Evolutionary conservation across 2,797 vertebrate genomes (phyloP).

Genomic region (Enteromius argenteus): DNA sequence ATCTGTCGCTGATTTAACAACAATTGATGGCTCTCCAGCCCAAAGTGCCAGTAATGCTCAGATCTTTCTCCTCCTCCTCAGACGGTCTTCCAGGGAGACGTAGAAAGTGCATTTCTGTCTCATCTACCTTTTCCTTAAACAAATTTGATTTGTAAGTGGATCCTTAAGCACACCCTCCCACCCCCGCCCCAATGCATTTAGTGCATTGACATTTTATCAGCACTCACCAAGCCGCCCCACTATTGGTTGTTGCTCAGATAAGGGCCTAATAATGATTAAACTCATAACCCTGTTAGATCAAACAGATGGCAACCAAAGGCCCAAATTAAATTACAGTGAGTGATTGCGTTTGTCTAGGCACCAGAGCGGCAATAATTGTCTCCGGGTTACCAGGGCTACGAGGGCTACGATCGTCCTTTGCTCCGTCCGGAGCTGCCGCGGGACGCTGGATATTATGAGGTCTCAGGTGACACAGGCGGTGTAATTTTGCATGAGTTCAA

Average conservation of each 20-base stretch:
- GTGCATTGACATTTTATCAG: slow-evolving; percentile 84
- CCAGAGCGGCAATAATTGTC: slow-evolving; percentile 71
- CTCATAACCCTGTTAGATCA: slow-evolving; percentile 71
- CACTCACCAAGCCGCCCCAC: slow-evolving; percentile 70
- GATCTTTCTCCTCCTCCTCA: slow-evolving; percentile 36
- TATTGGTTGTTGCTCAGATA: slow-evolving; percentile 65
- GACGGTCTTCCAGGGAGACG: slow-evolving; percentile 43
- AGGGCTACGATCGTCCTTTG: slow-evolving; percentile 57
- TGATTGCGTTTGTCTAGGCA: slow-evolving; percentile 76
- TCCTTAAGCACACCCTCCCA: slow-evolving; percentile 67
- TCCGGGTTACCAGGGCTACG: slow-evolving; percentile 70
- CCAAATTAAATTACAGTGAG: slow-evolving; percentile 76
- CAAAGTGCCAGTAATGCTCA: neutral
- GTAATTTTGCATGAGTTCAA: slow-evolving; percentile 50
- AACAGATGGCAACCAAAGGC: slow-evolving; percentile 72
- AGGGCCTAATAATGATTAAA: slow-evolving; percentile 70
- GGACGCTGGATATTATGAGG: slow-evolving; percentile 41
- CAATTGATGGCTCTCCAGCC: neutral
- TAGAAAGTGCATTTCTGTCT: slow-evolving; percentile 65
- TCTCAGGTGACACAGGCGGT: slow-evolving; percentile 46
- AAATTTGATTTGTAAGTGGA: slow-evolving; percentile 81
- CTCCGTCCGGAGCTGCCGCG: slow-evolving; percentile 13
- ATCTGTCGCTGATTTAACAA: neutral
- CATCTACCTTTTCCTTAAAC: slow-evolving; percentile 62
- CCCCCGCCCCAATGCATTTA: slow-evolving; percentile 78